Conservation (phyloP, 2,888 invertebrate species). For the Boloria selene region DNA sequence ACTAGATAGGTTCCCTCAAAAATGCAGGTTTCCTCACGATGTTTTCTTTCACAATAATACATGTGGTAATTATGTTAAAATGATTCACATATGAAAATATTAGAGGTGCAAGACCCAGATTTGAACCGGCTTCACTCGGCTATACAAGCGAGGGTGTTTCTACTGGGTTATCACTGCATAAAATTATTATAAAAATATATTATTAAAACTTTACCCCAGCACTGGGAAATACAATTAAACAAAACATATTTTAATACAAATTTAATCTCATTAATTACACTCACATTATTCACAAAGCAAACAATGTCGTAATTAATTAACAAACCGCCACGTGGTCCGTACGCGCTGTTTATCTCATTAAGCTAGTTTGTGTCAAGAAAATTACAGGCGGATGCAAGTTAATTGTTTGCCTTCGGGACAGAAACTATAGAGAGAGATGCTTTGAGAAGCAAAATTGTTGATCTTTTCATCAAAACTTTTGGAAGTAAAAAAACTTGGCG, state of each 20-base stretch:
- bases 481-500: neutral
- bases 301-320: slow-evolving; percentile 38
- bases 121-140: too few species aligned
- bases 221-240: neutral
- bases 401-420: slow-evolving; percentile 48
- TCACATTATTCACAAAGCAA: slow-evolving; percentile 34
- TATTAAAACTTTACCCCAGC: too few species aligned
- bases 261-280: slow-evolving; percentile 25
- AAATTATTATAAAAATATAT: too few species aligned
- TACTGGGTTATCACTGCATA: too few species aligned
- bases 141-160: too few species aligned
- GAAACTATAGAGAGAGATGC: slow-evolving; percentile 22
- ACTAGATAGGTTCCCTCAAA: too few species aligned
- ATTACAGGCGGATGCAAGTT: slow-evolving; percentile 53
- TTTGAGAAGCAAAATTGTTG: slow-evolving; percentile 24
- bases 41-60: too few species aligned
- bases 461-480: neutral
- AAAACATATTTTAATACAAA: slow-evolving; percentile 11
- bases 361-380: slow-evolving; percentile 48
- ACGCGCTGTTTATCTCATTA: slow-evolving; percentile 43
- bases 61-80: too few species aligned
- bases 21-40: too few species aligned
- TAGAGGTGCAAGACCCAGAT: too few species aligned
- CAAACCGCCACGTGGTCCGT: slow-evolving; percentile 38
- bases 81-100: too few species aligned